Percentiles rank a stretch among this genome's conserved stretches.
Conservation (phyloP, 2,113 vertebrate species). For the Pygoscelis adeliae region DNA sequence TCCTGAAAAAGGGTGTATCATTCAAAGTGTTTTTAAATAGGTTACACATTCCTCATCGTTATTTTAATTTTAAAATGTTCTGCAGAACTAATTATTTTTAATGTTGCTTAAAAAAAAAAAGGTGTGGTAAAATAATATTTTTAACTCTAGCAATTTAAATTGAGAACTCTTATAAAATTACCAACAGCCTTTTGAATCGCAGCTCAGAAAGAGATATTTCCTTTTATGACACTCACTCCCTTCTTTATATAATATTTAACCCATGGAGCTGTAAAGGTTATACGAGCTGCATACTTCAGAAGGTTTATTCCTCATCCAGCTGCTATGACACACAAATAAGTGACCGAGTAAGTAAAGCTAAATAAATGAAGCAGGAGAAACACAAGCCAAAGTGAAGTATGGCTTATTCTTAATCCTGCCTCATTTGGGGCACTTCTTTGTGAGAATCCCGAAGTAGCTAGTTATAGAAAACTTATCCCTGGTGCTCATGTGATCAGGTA, state of each 20-base stretch:
- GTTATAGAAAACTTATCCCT: conserved; percentile 28
- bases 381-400: background rate
- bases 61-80: conserved; percentile 52
- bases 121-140: conserved; percentile 47
- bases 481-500: conserved; percentile 41
- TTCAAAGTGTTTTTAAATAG: conserved; percentile 13
- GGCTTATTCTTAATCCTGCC: conserved; percentile 59
- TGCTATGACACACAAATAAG: conserved; percentile 7
- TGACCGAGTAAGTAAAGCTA: conserved; percentile 7
- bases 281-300: background rate
- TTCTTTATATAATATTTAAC: conserved; percentile 35
- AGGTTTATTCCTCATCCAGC: background rate
- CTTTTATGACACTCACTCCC: conserved; percentile 33
- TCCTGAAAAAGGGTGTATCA: conserved; percentile 34
- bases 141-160: conserved; percentile 25
- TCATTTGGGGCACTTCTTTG: conserved; percentile 38
- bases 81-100: conserved; percentile 50
- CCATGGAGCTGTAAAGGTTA: background rate
- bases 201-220: conserved; percentile 38
- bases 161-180: conserved; percentile 16
- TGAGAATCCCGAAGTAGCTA: conserved; percentile 30
- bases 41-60: background rate
- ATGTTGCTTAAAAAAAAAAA: background rate
- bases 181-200: background rate
- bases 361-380: conserved; percentile 30